Evolutionary conservation across 1,140 invertebrate genomes (phyloP).

Genomic region (Procambarus virginalis): DNA sequence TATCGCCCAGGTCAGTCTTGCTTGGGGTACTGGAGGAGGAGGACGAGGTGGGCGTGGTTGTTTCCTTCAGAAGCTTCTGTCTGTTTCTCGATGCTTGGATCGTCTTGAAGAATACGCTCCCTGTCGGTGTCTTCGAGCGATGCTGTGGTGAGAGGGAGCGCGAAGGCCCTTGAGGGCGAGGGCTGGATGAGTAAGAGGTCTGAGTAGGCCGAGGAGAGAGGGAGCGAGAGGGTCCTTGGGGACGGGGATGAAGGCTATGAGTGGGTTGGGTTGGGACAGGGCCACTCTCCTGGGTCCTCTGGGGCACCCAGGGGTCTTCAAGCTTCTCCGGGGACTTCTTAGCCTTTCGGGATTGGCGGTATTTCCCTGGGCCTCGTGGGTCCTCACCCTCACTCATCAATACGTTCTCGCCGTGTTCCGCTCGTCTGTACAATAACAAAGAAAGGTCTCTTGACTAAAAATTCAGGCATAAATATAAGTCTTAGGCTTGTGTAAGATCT

Average conservation of each 20-base stretch:
- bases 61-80: background rate
- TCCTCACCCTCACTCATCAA: constrained; percentile 33
- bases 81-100: constrained; percentile 35
- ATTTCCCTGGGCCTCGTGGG: background rate
- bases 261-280: background rate
- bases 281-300: background rate
- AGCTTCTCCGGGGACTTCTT: background rate
- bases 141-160: constrained; percentile 45
- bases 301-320: constrained; percentile 32
- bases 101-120: constrained; percentile 49
- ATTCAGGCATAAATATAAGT: background rate
- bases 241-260: background rate
- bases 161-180: background rate
- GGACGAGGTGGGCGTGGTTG: background rate
- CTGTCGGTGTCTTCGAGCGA: constrained; percentile 11
- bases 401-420: background rate
- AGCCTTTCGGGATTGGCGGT: constrained; percentile 3
- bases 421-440: background rate
- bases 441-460: background rate
- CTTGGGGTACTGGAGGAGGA: background rate
- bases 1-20: constrained; percentile 35
- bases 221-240: constrained; percentile 19
- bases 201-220: constrained; percentile 7
- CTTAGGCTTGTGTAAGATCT: no score
- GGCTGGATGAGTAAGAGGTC: background rate